Evolutionary conservation across 2,888 invertebrate genomes (phyloP), one percentile per base, ranked within the genome.

Genomic region (Peribatodes rhomboidaria): DNA sequence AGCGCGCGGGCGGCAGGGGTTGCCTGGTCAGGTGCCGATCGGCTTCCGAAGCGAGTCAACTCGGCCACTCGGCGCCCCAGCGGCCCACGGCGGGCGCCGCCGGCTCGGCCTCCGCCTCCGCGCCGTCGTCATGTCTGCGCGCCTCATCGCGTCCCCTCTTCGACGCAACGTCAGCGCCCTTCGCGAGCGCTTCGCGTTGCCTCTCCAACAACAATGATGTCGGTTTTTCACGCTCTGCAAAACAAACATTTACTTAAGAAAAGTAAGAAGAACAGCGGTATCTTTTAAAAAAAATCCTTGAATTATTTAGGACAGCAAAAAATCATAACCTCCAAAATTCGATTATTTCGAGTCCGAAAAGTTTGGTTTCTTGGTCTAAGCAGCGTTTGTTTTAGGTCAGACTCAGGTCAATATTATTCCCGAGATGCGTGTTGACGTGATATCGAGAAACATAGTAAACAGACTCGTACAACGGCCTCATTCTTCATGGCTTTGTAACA

Each of bases 1-100:
- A 78, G 72, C 76, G 73, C 70, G 76, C 73, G 70, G 70, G 78
- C 77, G 77, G 81, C 82, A 84, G 78, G 77, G 81, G 75, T 83
- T 82, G 73, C 76, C 50, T 78, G 83, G 80, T 81, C 84, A 80
- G 81, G 77, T 77, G 82, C 77, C 82, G 76, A 76, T 82, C 84
- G 86, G 80, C 81, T 81, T 75, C 81, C 81, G 94, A 93, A 95
- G 95, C 96, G 98, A 98, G 98, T 98, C 98, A 98, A 98, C 98
- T 98, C 94, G 98, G 98, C 98, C 98, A 98, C 94, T 98, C 98
- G 94, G 96, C 96, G 91, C 97, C 98, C 97, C 97, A 98, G 79
- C 97, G 96, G 86, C 97, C 97, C 87, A 97, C 97, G 87, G 96
- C 95, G 93, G 97, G 97, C 93, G 96, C 82, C 93, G 96, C 83